Evolutionary conservation across 2,113 vertebrate genomes (phyloP).

Genomic region (Ctenodactylus gundi): DNA sequence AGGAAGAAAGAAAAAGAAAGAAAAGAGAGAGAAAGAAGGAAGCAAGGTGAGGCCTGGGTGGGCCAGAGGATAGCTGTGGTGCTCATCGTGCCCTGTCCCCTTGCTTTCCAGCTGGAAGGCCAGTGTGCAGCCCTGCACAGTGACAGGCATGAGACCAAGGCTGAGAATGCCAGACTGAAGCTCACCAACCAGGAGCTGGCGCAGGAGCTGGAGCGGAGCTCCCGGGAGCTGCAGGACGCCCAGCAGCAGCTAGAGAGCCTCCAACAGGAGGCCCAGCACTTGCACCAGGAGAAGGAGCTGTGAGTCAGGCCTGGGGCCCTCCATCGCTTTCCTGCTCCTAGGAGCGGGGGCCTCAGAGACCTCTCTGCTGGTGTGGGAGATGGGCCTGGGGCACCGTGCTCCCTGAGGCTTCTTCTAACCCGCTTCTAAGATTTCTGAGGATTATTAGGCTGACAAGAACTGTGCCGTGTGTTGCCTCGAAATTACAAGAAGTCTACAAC

Average conservation of each 20-base stretch:
- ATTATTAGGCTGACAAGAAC: neutral
- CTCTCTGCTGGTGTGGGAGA: neutral
- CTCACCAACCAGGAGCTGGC: conserved; percentile 91
- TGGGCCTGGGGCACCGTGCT: neutral
- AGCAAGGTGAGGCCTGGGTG: too few species aligned
- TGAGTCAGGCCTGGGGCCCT: conserved; percentile 72
- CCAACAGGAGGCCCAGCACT: conserved; percentile 87
- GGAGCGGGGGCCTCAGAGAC: fast-evolving
- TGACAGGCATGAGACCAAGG: conserved; percentile 89
- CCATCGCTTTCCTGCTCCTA: too few species aligned
- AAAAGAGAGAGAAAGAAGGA: too few species aligned
- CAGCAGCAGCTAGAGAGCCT: conserved; percentile 91
- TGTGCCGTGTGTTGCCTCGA: neutral
- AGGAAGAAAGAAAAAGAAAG: too few species aligned
- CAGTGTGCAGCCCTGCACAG: conserved; percentile 89
- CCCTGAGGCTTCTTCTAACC: neutral
- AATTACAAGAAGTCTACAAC: neutral
- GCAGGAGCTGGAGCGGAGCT: conserved; percentile 86
- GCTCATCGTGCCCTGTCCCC: neutral
- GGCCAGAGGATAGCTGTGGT: too few species aligned
- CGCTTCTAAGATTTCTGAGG: neutral
- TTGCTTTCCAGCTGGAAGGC: conserved; percentile 87
- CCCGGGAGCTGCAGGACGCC: conserved; percentile 86
- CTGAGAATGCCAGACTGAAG: conserved; percentile 93
- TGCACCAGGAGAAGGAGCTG: conserved; percentile 93